These are phyloP conservation scores for Malacosoma neustria DNA, from an alignment of 2,888 invertebrate species.

Conservation along the genomic window DNA sequence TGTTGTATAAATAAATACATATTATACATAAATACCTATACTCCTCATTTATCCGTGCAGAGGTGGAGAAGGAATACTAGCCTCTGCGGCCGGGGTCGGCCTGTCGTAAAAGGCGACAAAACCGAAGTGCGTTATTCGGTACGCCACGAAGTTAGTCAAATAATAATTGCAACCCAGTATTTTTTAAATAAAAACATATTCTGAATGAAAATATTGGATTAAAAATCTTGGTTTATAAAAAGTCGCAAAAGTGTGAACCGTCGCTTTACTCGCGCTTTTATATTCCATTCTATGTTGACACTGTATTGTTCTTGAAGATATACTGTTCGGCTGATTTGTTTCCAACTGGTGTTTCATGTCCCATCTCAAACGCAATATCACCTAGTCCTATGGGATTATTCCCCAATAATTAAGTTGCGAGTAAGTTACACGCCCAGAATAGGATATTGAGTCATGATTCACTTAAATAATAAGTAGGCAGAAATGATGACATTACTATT, in stretches of 20 bases:
- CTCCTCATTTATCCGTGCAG: too few species aligned
- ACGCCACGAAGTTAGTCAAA: too few species aligned
- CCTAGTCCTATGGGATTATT: not conserved
- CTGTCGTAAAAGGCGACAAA: too few species aligned
- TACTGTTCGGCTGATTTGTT: conserved; percentile 63
- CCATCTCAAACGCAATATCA: not conserved
- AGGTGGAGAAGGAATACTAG: too few species aligned
- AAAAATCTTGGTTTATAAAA: conserved; percentile 34
- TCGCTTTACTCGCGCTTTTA: conserved; percentile 50
- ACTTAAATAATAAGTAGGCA: not conserved
- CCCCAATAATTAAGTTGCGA: not conserved
- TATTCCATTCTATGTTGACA: conserved; percentile 66
- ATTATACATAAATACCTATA: too few species aligned
- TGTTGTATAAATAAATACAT: too few species aligned
- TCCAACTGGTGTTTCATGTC: conserved; percentile 24
- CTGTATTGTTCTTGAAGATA: conserved; percentile 53
- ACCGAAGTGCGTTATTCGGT: too few species aligned
- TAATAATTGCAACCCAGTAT: too few species aligned
- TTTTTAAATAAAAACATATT: too few species aligned
- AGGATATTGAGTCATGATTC: not conserved
- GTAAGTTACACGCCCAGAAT: not conserved
- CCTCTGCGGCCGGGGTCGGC: too few species aligned
- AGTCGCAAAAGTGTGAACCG: conserved; percentile 21
- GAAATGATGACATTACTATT: too few species aligned
- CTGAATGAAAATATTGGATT: too few species aligned